Evolutionary conservation across 1,140 invertebrate genomes (phyloP).

Genomic region (Cyrtorhinus lividipennis): DNA sequence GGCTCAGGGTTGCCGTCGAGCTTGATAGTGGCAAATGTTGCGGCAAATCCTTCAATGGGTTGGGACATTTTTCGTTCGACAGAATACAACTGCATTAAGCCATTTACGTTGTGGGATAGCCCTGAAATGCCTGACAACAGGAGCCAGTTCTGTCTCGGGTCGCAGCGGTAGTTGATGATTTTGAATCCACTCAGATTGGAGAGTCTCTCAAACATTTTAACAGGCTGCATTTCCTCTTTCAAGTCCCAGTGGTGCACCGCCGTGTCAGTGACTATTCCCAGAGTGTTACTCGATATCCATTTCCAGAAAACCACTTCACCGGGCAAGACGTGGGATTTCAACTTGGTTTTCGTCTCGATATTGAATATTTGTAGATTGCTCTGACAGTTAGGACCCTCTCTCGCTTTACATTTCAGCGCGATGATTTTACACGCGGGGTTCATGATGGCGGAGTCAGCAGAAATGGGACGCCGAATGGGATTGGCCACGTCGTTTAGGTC

Average conservation of each 20-base stretch:
- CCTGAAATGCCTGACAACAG: constrained; percentile 1
- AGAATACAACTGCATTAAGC: constrained; percentile 59
- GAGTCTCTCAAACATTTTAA: constrained; percentile 11
- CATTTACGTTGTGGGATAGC: constrained; percentile 41
- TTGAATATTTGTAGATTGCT: constrained; percentile 99
- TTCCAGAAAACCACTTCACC: constrained; percentile 99
- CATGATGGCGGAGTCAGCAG: constrained; percentile 99
- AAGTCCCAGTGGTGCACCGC: constrained; percentile 98
- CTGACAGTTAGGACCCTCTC: constrained; percentile 47
- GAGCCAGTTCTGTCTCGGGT: not conserved
- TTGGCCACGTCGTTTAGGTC: constrained; percentile 93
- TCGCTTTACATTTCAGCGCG: constrained; percentile 68
- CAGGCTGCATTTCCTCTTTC: constrained; percentile 49
- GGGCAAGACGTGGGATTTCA: constrained; percentile 95
- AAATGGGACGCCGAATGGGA: constrained; percentile 92
- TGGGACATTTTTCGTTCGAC: constrained; percentile 53
- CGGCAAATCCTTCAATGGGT: constrained; percentile 60
- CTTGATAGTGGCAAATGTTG: constrained; percentile 82
- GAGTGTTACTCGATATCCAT: constrained; percentile 95
- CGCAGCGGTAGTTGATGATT: constrained; percentile 13
- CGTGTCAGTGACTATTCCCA: constrained; percentile 91
- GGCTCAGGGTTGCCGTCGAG: constrained; percentile 87
- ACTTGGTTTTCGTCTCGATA: constrained; percentile 99
- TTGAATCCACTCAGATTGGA: not conserved
- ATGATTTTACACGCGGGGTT: constrained; percentile 98